These are phyloP conservation scores for Plagodis pulveraria DNA, from an alignment of 2,888 invertebrate species.

Conservation along the genomic window DNA sequence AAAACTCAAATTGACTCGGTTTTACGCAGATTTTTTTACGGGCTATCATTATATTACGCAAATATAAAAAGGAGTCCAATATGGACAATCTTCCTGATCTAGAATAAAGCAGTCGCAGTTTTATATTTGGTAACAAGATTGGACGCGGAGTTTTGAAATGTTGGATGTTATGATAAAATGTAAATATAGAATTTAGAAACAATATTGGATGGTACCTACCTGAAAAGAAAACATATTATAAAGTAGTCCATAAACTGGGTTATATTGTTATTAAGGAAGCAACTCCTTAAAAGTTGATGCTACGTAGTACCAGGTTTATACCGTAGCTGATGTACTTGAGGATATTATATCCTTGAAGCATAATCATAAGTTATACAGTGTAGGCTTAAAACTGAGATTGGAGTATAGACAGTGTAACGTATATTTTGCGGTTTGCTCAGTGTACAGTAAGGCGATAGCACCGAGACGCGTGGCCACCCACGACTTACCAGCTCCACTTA, in stretches of 20 bases:
- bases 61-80: slow-evolving; percentile 44
- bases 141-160: slow-evolving; percentile 18
- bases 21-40: slow-evolving; percentile 73
- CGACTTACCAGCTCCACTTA: slow-evolving; percentile 43
- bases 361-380: too few species aligned
- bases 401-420: slow-evolving; percentile 34
- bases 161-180: slow-evolving; percentile 10
- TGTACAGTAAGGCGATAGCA: slow-evolving; percentile 58
- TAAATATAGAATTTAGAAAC: background rate
- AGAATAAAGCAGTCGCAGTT: slow-evolving; percentile 35
- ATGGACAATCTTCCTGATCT: slow-evolving; percentile 38
- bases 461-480: slow-evolving; percentile 61
- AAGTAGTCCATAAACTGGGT: too few species aligned
- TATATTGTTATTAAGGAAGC: too few species aligned
- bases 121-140: slow-evolving; percentile 38
- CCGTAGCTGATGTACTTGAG: too few species aligned
- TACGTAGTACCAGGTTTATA: too few species aligned
- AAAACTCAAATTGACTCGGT: slow-evolving; percentile 73
- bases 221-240: too few species aligned
- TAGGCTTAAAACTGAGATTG: too few species aligned
- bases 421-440: slow-evolving; percentile 62
- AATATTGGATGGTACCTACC: too few species aligned
- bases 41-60: slow-evolving; percentile 59
- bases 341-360: too few species aligned
- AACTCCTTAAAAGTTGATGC: too few species aligned